Conservation (phyloP, 2,797 vertebrate species). For the Pangasius larnaudii region DNA sequence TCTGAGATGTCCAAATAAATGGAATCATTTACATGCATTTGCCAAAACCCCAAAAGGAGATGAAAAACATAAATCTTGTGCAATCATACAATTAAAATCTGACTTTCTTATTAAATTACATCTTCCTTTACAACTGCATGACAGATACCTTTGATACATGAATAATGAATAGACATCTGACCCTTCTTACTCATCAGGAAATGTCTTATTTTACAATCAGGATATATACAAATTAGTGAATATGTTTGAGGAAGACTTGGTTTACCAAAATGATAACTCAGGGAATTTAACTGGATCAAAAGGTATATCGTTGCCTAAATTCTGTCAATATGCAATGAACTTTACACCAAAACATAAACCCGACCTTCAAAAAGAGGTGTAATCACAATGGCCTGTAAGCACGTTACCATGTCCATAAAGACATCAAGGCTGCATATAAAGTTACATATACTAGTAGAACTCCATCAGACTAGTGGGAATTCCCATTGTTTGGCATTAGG, state of each 20-base stretch:
- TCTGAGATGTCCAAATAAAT: constrained; percentile 75
- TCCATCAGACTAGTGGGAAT: constrained; percentile 6
- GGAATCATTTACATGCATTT: constrained; percentile 68
- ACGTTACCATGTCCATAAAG: constrained; percentile 11
- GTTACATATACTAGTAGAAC: background rate
- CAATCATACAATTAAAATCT: constrained; percentile 51
- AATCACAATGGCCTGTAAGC: constrained; percentile 21
- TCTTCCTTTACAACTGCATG: constrained; percentile 40
- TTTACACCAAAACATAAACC: background rate
- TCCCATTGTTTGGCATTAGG: background rate
- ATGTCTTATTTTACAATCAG: constrained; percentile 19
- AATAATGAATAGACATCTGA: constrained; percentile 33
- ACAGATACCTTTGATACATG: constrained; percentile 27
- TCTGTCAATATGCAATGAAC: background rate
- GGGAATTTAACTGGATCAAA: constrained; percentile 2
- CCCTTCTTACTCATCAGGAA: constrained; percentile 2
- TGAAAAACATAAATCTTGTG: constrained; percentile 45
- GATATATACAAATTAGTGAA: constrained; percentile 11
- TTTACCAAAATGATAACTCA: constrained; percentile 25
- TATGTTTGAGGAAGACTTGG: background rate
- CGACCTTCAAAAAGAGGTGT: constrained; percentile 5
- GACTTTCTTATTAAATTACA: constrained; percentile 49
- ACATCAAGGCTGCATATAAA: constrained; percentile 1
- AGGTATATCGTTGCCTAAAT: background rate
- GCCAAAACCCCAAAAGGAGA: constrained; percentile 60